These are phyloP conservation scores for Leptobrachium ailaonicum DNA, from an alignment of 2,113 vertebrate species.

Conservation along the genomic window DNA sequence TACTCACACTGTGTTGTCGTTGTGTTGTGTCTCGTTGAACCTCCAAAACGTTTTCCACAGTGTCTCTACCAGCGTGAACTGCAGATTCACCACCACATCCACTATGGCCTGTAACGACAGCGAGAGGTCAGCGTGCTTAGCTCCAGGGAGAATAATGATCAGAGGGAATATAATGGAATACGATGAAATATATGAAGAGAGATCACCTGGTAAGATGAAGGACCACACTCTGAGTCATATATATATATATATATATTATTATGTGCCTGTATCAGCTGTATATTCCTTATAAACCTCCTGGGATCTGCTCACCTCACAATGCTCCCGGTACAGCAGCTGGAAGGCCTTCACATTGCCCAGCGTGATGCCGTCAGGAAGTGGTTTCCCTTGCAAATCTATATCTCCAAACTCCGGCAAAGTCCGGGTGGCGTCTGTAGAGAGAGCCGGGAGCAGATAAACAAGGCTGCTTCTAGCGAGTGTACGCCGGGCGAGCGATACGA, in stretches of 20 bases:
- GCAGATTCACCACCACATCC: conserved; percentile 90
- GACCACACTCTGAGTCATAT: too few relatives aligned
- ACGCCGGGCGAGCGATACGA: background rate
- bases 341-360: conserved; percentile 80
- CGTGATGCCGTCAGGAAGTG: conserved; percentile 76
- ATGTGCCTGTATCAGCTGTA: too few relatives aligned
- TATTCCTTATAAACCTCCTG: too few relatives aligned
- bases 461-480: too few relatives aligned
- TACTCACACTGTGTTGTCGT: conserved; percentile 75
- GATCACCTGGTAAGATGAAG: too few relatives aligned
- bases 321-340: conserved; percentile 85
- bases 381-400: conserved; percentile 74
- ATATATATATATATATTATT: too few relatives aligned
- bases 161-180: too few relatives aligned
- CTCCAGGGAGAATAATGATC: too few relatives aligned
- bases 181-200: too few relatives aligned
- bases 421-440: conserved; percentile 73
- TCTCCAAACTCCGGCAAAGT: conserved; percentile 80
- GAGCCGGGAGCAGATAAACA: background rate
- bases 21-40: conserved; percentile 79
- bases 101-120: conserved; percentile 74
- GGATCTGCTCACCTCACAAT: conserved; percentile 79
- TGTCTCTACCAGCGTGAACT: conserved; percentile 88
- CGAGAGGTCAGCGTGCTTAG: background rate
- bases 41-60: conserved; percentile 93